Evolutionary conservation across 2,113 vertebrate genomes (phyloP), one percentile per base, ranked within the genome.

Genomic region (human (Homo sapiens)): DNA sequence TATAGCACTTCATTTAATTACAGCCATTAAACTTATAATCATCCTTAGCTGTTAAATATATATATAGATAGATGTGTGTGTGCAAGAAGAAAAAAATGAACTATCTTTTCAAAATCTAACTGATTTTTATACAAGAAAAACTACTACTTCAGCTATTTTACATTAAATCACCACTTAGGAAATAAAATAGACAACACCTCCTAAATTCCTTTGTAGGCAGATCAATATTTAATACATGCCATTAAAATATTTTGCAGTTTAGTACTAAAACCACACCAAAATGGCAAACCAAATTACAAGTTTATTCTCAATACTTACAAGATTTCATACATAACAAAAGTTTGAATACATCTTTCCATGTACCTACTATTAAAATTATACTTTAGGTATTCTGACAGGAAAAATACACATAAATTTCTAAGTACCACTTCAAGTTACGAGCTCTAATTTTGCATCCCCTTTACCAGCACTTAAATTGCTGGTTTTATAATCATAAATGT

Each of bases 331-430:
- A 55, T 45, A 97, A 57, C 9, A 25, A 92, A 76, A 85, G 17
- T 82, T 93, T 88, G 25, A 95, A 59, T 43, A 82, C 16, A 93
- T 70, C 40, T 80, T 82, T 78, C 55, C n/a, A 88, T 10, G 52
- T 20, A 61, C 73, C 81, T 73, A 79, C 25, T 40, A 92, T 52
- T 86, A 86, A 96, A 92, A 78, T n/a, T 89, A 70, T 5, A 88
- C 43, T 25, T 84, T 6, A 89, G 55, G 23, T 35, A 93, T 40
- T 81, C 70, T 93, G 30, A 61, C 23, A 81, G 11, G 23, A 90
- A 40, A 96, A 94, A 76, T 75, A 89, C 14, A 96, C 52, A 89
- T 25, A 55, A 52, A 95, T 97, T 98, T 92, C 66, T 85, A 90
- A 75, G 5, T 35, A 96, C 88, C 96, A 23, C 22, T 64, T 82